Conservation (phyloP, 2,888 invertebrate genomes). For the Spisula subtruncata region DNA sequence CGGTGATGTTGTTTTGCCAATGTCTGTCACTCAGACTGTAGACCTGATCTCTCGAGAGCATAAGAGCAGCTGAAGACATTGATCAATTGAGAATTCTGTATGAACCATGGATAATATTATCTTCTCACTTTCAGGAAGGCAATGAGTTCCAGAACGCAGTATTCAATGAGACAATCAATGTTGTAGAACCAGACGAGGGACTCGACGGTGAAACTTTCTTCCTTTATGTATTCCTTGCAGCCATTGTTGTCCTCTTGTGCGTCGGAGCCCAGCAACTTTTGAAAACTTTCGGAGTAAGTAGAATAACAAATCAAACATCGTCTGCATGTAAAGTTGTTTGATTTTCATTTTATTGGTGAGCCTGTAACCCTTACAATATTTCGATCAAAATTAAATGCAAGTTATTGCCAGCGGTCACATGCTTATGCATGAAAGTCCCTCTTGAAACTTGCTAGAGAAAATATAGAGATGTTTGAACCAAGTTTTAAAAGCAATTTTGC, state of each 20-base stretch:
- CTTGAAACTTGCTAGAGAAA: constrained; percentile 59
- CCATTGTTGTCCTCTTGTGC: constrained; percentile 94
- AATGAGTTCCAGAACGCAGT: constrained; percentile 94
- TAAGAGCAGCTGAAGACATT: too few species aligned
- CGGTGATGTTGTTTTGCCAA: too few species aligned
- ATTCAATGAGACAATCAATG: constrained; percentile 98
- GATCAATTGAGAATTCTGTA: too few species aligned
- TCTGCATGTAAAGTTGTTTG: too few species aligned
- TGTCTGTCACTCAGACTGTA: too few species aligned
- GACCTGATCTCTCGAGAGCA: too few species aligned
- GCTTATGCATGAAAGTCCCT: constrained; percentile 39
- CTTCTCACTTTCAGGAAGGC: constrained; percentile 90
- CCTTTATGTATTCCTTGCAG: constrained; percentile 97
- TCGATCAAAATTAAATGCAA: background rate
- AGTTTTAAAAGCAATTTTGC: background rate
- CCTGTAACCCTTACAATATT: too few species aligned
- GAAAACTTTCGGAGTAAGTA: constrained; percentile 92
- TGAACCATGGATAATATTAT: too few species aligned
- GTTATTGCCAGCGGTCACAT: constrained; percentile 51
- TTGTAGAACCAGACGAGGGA: constrained; percentile 98
- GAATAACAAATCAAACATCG: too few species aligned
- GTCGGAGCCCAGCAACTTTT: constrained; percentile 95
- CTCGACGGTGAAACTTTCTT: constrained; percentile 99
- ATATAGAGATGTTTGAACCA: constrained; percentile 54
- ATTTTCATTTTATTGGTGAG: too few species aligned